Percentiles rank a stretch among this genome's conserved stretches.
Evolutionary conservation across 64 coral and sea anemone genomes (phyloP).

Genomic region (Pocillopora damicornis): DNA sequence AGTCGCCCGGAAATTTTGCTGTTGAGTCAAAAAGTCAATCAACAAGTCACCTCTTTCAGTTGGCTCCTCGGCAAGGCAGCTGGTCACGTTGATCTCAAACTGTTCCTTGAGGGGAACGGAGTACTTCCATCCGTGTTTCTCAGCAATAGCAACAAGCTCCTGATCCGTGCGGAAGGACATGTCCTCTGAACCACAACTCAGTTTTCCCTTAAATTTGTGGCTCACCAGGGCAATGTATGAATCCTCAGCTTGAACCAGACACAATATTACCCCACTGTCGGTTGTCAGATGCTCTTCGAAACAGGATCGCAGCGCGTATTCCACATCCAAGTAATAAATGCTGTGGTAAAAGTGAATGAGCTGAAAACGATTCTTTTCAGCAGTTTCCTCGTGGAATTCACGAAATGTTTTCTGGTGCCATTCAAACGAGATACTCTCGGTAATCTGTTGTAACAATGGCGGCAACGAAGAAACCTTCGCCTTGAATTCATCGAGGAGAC

Average conservation of each 20-base stretch:
- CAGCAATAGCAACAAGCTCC: slow-evolving; percentile 39
- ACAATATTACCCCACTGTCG: slow-evolving; percentile 33
- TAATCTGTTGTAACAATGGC: neutral
- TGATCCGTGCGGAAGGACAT: slow-evolving; percentile 42
- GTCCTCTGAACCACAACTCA: slow-evolving; percentile 13
- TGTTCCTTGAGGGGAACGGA: slow-evolving; percentile 5
- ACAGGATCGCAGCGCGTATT: slow-evolving; percentile 30
- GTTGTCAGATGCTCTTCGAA: slow-evolving; percentile 28
- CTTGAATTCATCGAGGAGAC: neutral
- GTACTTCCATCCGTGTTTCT: slow-evolving; percentile 47
- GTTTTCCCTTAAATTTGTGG: slow-evolving; percentile 37
- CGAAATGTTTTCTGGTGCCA: neutral
- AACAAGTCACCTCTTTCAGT: slow-evolving; percentile 29
- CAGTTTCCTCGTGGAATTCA: neutral
- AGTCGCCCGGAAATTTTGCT: slow-evolving; percentile 50
- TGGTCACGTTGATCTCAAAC: slow-evolving; percentile 48
- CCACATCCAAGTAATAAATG: slow-evolving; percentile 49
- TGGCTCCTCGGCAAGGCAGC: slow-evolving; percentile 18
- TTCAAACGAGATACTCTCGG: neutral
- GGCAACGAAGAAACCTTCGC: neutral
- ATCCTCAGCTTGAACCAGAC: slow-evolving; percentile 46
- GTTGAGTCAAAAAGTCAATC: slow-evolving; percentile 57
- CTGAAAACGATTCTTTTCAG: slow-evolving; percentile 3
- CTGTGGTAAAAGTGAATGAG: slow-evolving; percentile 55
- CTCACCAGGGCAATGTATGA: slow-evolving; percentile 58